Percentiles rank a stretch among this genome's conserved stretches.
Evolutionary conservation across 1,140 invertebrate species (phyloP).

Genomic region (Platyscapa corneri): DNA sequence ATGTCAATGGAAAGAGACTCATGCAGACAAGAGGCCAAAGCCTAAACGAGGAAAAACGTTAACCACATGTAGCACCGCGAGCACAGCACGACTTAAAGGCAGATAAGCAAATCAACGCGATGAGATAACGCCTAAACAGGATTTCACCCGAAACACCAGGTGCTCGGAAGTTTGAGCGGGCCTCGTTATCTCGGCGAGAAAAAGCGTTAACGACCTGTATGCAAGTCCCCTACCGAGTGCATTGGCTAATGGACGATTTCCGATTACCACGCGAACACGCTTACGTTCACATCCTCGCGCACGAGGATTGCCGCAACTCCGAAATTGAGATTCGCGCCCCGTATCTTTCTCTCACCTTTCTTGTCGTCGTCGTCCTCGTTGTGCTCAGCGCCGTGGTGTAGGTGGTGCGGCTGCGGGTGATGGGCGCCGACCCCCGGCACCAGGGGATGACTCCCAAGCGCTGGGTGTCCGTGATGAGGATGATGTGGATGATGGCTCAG

Average conservation of each 20-base stretch:
- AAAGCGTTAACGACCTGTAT: no score
- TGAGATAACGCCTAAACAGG: background rate
- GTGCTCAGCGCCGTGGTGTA: conserved; percentile 69
- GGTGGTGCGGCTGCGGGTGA: conserved; percentile 68
- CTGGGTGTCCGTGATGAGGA: conserved; percentile 70
- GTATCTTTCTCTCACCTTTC: conserved; percentile 64
- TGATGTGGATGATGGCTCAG: conserved; percentile 70
- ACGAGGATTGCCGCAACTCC: no score
- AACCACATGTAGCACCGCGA: background rate
- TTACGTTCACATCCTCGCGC: no score
- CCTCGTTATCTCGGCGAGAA: no score
- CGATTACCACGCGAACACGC: no score
- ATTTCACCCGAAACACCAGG: background rate
- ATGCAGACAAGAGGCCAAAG: background rate
- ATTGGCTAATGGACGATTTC: no score
- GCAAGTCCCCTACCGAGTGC: no score
- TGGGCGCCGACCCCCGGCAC: conserved; percentile 67
- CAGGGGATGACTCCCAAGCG: conserved; percentile 68
- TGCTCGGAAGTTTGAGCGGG: background rate
- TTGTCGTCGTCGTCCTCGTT: conserved; percentile 72
- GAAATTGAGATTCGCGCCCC: background rate
- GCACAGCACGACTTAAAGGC: background rate
- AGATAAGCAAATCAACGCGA: background rate
- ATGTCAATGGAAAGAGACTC: background rate
- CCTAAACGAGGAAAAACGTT: background rate